Percentiles rank a stretch among this genome's conserved stretches.
Conservation (phyloP, 1,140 invertebrate genomes). For the Anoplolepis gracilipes region DNA sequence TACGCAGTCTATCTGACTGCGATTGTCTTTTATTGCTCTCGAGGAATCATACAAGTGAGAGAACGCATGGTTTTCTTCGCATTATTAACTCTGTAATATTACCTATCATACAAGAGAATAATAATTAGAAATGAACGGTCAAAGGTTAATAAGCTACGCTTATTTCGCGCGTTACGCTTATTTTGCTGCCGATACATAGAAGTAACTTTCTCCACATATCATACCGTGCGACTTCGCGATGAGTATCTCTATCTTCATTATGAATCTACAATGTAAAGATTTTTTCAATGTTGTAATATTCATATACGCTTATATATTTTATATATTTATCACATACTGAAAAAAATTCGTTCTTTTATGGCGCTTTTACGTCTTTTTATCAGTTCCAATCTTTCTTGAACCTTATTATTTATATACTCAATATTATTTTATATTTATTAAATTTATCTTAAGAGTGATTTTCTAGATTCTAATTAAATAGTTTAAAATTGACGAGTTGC, state of each 20-base stretch:
- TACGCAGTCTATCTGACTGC: conserved; percentile 13
- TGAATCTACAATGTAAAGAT: neutral
- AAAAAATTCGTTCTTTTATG: no score
- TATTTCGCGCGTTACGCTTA: conserved; percentile 40
- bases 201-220: conserved; percentile 58
- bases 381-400: no score
- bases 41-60: conserved; percentile 31
- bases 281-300: neutral
- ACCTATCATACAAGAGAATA: conserved; percentile 8
- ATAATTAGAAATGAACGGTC: conserved; percentile 54
- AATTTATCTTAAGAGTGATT: no score
- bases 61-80: conserved; percentile 40
- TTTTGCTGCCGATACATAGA: conserved; percentile 23
- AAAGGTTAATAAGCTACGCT: conserved; percentile 38
- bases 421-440: no score
- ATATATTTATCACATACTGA: neutral
- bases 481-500: no score
- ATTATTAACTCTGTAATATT: conserved; percentile 57
- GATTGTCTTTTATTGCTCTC: conserved; percentile 34
- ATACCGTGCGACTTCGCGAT: neutral
- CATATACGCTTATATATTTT: conserved; percentile 6
- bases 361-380: no score
- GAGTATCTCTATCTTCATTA: neutral
- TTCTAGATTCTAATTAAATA: no score
- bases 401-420: no score